These are phyloP conservation scores for Morpho helenor DNA, from an alignment of 2,888 invertebrate genomes.

Conservation along the genomic window DNA sequence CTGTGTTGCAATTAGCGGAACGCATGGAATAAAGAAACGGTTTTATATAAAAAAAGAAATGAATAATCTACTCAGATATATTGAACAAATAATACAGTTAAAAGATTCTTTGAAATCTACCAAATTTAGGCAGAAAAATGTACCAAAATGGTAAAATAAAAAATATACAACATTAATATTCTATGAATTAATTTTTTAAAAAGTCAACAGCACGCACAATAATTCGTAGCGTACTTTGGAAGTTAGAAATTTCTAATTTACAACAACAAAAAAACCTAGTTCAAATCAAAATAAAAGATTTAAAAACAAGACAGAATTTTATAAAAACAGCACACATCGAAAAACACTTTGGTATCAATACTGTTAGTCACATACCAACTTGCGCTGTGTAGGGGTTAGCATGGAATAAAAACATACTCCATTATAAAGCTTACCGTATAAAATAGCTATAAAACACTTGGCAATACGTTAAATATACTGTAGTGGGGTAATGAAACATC, in stretches of 20 bases:
- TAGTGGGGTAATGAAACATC: no score
- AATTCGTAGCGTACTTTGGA: no score
- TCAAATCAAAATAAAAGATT: not conserved
- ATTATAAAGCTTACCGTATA: constrained; percentile 16
- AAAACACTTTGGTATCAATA: constrained; percentile 5
- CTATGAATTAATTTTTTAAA: no score
- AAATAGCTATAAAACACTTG: not conserved
- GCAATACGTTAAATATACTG: not conserved
- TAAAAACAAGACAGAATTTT: constrained; percentile 1
- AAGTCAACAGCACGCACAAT: no score
- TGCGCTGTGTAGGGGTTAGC: constrained; percentile 54
- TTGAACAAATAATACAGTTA: not conserved
- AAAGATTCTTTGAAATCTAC: no score
- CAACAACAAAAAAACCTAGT: not conserved
- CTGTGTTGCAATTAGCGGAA: constrained; percentile 43
- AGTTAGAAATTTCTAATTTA: not conserved
- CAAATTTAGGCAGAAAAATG: no score
- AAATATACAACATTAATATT: no score
- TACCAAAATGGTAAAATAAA: no score
- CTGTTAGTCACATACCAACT: constrained; percentile 61
- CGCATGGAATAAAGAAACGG: constrained; percentile 26
- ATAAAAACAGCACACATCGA: constrained; percentile 5
- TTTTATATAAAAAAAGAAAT: not conserved
- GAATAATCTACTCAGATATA: not conserved
- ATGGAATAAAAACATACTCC: constrained; percentile 19